These are phyloP conservation scores for Octopus sinensis DNA, from an alignment of 1,140 invertebrate genomes.

Conservation along the genomic window DNA sequence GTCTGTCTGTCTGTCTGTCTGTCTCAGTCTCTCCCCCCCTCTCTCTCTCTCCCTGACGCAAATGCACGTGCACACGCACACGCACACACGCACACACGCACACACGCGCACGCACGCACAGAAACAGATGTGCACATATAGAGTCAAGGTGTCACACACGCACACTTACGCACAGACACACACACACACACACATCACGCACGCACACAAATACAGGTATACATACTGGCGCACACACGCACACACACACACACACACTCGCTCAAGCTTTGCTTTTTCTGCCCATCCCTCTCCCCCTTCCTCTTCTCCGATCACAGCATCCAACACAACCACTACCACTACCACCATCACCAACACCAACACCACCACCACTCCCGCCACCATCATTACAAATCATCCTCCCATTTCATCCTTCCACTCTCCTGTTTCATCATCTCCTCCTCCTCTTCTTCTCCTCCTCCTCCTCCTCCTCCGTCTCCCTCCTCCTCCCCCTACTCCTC, in stretches of 20 bases:
- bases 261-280: neutral
- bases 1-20: neutral
- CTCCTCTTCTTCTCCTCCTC: no score
- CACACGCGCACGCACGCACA: neutral
- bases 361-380: no score
- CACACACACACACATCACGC: neutral
- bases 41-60: neutral
- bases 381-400: no score
- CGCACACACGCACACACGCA: neutral
- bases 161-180: neutral
- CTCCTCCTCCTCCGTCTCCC: no score
- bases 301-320: no score
- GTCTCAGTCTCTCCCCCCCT: neutral
- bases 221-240: neutral
- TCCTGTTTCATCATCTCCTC: no score
- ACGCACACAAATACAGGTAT: neutral
- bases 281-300: neutral
- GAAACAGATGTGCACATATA: neutral
- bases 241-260: neutral
- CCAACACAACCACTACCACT: no score
- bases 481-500: no score
- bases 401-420: no score
- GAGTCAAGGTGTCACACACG: neutral
- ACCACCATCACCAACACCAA: no score
- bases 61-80: neutral